phyloP scores from a whole-genome alignment of 2,113 vertebrate genomes.

The Leptobrachium ailaonicum region DNA sequence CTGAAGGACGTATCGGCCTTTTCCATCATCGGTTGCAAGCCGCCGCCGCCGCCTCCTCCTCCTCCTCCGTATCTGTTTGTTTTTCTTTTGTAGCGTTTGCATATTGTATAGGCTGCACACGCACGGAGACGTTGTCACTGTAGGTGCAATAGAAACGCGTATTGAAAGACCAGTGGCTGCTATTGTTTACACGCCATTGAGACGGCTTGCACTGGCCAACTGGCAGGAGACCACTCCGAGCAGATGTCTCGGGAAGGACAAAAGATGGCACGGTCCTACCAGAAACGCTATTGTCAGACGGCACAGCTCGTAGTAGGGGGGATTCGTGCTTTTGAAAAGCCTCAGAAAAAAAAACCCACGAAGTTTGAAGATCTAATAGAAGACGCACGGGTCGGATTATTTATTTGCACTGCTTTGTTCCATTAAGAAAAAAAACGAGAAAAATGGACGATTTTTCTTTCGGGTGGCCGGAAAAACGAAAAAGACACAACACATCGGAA shows the following conservation, averaged over 20 bases:
- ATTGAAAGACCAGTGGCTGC: slow-evolving; percentile 52
- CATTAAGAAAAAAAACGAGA: background rate
- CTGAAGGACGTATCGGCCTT: slow-evolving; percentile 68
- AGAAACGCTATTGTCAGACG: slow-evolving; percentile 69
- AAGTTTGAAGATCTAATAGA: slow-evolving; percentile 59
- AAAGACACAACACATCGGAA: background rate
- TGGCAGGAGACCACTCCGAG: slow-evolving; percentile 72
- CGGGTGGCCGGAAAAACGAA: background rate
- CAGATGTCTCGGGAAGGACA: slow-evolving; percentile 88
- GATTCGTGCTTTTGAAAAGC: slow-evolving; percentile 40
- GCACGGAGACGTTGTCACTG: slow-evolving; percentile 47
- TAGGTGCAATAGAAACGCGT: slow-evolving; percentile 16
- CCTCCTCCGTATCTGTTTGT: background rate
- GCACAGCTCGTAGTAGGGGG: background rate
- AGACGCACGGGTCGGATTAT: slow-evolving; percentile 66
- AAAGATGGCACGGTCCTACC: slow-evolving; percentile 72
- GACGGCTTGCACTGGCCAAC: slow-evolving; percentile 65
- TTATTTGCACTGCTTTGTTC: slow-evolving; percentile 68
- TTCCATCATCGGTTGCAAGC: slow-evolving; percentile 53
- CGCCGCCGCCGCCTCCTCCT: slow-evolving; percentile 53
- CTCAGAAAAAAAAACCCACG: slow-evolving; percentile 1
- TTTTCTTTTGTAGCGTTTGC: slow-evolving; percentile 55
- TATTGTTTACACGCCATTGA: slow-evolving; percentile 63
- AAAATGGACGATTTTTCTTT: background rate
- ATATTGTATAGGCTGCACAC: slow-evolving; percentile 38